These are phyloP conservation scores for Trichomycterus rosablanca DNA, from an alignment of 2,113 vertebrate species.

Conservation along the genomic window DNA sequence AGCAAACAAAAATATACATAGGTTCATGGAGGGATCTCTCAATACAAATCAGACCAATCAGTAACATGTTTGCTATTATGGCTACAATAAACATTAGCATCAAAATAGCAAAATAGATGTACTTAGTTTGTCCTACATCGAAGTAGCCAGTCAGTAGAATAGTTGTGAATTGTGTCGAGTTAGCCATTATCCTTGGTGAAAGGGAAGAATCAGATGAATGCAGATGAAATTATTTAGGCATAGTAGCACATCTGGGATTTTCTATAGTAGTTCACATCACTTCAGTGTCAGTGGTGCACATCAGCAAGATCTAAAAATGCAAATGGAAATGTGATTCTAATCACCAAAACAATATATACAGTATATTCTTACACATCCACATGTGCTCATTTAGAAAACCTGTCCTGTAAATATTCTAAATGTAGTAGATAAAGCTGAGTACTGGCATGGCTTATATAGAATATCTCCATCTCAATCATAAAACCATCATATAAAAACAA, in stretches of 20 bases:
- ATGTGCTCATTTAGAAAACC: no score
- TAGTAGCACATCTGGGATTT: not conserved
- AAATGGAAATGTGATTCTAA: no score
- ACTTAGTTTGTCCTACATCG: constrained; percentile 37
- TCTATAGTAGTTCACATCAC: not conserved
- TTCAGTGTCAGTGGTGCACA: not conserved
- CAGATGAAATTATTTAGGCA: not conserved
- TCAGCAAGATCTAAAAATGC: not conserved
- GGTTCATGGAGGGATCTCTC: constrained; percentile 58
- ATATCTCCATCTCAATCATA: no score
- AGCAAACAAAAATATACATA: constrained; percentile 60
- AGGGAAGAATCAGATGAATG: not conserved
- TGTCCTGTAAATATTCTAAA: no score
- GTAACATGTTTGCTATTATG: constrained; percentile 38
- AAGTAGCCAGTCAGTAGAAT: constrained; percentile 47
- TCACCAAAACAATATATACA: no score
- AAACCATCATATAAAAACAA: no score
- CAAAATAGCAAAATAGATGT: constrained; percentile 43
- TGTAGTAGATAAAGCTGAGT: no score
- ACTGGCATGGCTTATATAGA: no score
- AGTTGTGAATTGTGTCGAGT: constrained; percentile 38
- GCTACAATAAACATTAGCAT: constrained; percentile 36
- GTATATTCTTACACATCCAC: no score
- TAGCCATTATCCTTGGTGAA: constrained; percentile 31
- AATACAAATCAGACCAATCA: constrained; percentile 49